Percentiles rank a stretch among this genome's conserved stretches.
Conservation (phyloP, 2,797 vertebrate genomes). For the Leptatherina wallacei region DNA sequence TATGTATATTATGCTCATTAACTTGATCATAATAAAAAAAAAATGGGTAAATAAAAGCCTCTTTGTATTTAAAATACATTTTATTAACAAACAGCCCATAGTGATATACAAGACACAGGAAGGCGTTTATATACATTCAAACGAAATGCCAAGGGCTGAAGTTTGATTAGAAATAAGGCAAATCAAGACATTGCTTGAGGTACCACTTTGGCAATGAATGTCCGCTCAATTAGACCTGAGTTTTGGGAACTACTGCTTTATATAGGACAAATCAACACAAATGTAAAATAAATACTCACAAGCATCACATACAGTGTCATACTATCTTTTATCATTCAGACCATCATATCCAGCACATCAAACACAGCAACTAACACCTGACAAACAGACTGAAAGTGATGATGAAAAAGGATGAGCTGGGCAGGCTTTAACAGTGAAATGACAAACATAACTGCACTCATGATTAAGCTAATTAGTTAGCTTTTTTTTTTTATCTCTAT, state of each 20-base stretch:
- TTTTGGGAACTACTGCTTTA: conserved; percentile 30
- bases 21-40: conserved; percentile 61
- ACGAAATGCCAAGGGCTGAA: conserved; percentile 26
- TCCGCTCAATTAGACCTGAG: conserved; percentile 57
- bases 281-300: conserved; percentile 28
- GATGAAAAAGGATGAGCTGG: conserved; percentile 16
- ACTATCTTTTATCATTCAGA: conserved; percentile 29
- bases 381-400: conserved; percentile 24
- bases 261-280: conserved; percentile 4
- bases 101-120: conserved; percentile 37
- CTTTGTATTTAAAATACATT: conserved; percentile 61
- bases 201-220: conserved; percentile 16
- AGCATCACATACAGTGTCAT: conserved; percentile 23
- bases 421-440: conserved; percentile 28
- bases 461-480: conserved; percentile 7
- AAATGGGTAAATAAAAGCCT: conserved; percentile 66
- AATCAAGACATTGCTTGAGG: conserved; percentile 3
- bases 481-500: conserved; percentile 11
- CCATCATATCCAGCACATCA: conserved; percentile 18
- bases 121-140: conserved; percentile 51
- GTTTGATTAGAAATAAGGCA: conserved; percentile 40
- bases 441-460: conserved; percentile 10
- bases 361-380: conserved; percentile 4
- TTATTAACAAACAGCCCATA: conserved; percentile 65
- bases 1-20: conserved; percentile 61